A percentile compares a stretch with the other conserved stretches of the same genome.
Evolutionary conservation across 1,140 invertebrate species (phyloP).

Genomic region (Capitella teleta): DNA sequence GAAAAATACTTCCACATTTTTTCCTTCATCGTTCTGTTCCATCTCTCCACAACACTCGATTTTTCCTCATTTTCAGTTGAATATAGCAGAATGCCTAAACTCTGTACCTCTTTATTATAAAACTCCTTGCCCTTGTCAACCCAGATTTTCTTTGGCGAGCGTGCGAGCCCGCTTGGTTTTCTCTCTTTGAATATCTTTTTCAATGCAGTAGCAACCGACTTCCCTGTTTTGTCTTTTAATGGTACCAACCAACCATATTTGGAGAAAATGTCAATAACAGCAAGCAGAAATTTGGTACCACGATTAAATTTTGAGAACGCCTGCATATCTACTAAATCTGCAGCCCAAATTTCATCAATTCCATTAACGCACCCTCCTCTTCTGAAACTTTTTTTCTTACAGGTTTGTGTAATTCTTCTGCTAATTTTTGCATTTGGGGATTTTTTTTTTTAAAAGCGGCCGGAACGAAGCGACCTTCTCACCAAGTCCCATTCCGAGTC

Average conservation of each 20-base stretch:
- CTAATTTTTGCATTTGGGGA: neutral
- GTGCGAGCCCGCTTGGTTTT: too few relatives aligned
- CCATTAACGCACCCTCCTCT: slow-evolving; percentile 1
- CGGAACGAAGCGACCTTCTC: too few relatives aligned
- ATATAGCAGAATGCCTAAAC: slow-evolving; percentile 7
- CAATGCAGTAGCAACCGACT: too few relatives aligned
- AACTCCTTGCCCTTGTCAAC: slow-evolving; percentile 13
- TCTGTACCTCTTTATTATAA: slow-evolving; percentile 11
- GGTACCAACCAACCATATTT: too few relatives aligned
- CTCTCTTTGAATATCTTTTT: too few relatives aligned
- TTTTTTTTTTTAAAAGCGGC: too few relatives aligned
- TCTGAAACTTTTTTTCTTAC: neutral
- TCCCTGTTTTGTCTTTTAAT: too few relatives aligned
- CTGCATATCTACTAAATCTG: slow-evolving; percentile 14
- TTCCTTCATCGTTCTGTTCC: slow-evolving; percentile 3
- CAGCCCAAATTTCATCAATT: slow-evolving; percentile 13
- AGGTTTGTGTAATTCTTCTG: slow-evolving; percentile 3
- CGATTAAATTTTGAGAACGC: too few relatives aligned
- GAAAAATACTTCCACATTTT: slow-evolving; percentile 6
- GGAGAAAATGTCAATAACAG: too few relatives aligned
- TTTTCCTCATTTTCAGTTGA: slow-evolving; percentile 12
- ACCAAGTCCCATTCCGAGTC: neutral
- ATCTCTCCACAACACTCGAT: too few relatives aligned
- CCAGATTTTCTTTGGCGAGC: too few relatives aligned
- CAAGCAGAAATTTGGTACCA: too few relatives aligned